phyloP scores from a whole-genome alignment of 2,888 invertebrate species.

The Agonopterix arenella region DNA sequence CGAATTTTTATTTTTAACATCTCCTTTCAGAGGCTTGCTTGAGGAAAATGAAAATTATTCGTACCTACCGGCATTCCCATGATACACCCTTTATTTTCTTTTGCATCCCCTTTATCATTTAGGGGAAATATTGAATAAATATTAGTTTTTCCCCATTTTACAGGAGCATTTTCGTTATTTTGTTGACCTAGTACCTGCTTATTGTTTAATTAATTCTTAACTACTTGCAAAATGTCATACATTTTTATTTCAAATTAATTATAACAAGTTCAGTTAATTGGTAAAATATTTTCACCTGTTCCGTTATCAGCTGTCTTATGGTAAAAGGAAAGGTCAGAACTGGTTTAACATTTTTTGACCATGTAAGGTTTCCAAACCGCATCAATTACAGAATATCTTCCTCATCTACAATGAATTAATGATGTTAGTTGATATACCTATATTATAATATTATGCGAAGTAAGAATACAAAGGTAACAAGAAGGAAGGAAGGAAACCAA shows the following conservation, averaged over 20 bases:
- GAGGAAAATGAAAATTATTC: constrained; percentile 10
- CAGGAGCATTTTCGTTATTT: constrained; percentile 4
- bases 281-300: constrained; percentile 33
- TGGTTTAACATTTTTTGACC: too few relatives aligned
- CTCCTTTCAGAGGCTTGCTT: constrained; percentile 5
- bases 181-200: neutral
- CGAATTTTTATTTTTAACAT: constrained; percentile 1
- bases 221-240: too few relatives aligned
- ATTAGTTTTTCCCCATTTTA: constrained; percentile 8
- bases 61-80: constrained; percentile 2
- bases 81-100: constrained; percentile 9
- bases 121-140: constrained; percentile 10
- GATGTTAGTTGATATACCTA: too few relatives aligned
- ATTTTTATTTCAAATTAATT: neutral
- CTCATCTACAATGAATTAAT: too few relatives aligned
- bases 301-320: constrained; percentile 24
- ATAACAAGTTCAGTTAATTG: constrained; percentile 1
- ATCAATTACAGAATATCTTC: too few relatives aligned
- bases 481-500: too few relatives aligned
- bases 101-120: constrained; percentile 11
- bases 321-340: neutral
- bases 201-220: too few relatives aligned
- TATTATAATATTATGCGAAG: too few relatives aligned
- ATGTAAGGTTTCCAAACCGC: too few relatives aligned
- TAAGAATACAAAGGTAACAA: too few relatives aligned